phyloP scores from a whole-genome alignment of 2,113 vertebrate genomes.

The Dromaius novaehollandiae region DNA sequence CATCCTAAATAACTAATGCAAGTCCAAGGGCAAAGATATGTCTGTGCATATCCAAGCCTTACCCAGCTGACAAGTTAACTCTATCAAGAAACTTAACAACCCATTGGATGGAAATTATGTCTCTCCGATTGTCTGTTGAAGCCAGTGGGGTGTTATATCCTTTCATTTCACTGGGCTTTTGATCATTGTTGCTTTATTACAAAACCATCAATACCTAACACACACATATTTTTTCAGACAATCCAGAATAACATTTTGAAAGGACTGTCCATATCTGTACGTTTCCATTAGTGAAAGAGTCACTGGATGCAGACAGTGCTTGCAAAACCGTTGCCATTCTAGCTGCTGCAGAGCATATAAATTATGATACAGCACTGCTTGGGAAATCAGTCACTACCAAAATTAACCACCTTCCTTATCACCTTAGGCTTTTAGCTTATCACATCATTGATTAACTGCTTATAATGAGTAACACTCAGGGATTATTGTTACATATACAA shows the following conservation, averaged over 20 bases:
- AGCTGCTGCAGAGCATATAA: not conserved
- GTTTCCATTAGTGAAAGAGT: not conserved
- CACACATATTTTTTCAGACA: not conserved
- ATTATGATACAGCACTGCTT: not conserved
- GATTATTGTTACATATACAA: not conserved
- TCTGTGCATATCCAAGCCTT: not conserved
- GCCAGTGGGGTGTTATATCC: not conserved
- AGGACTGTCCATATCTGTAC: not conserved
- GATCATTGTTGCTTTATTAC: not conserved
- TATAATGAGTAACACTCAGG: not conserved
- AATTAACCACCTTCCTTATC: conserved; percentile 21
- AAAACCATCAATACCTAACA: not conserved
- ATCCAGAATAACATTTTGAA: not conserved
- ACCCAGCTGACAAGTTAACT: accelerated
- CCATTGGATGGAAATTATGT: not conserved
- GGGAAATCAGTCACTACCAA: conserved; percentile 1
- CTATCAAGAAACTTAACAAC: not conserved
- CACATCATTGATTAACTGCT: conserved; percentile 29
- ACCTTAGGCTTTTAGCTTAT: not conserved
- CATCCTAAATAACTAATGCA: not conserved
- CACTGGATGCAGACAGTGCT: not conserved
- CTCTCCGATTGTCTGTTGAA: not conserved
- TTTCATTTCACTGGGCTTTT: not conserved
- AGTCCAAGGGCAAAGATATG: not conserved
- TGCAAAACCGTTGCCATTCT: not conserved